Evolutionary conservation across 2,888 invertebrate species (phyloP).

Genomic region (Subacronicta megacephala): DNA sequence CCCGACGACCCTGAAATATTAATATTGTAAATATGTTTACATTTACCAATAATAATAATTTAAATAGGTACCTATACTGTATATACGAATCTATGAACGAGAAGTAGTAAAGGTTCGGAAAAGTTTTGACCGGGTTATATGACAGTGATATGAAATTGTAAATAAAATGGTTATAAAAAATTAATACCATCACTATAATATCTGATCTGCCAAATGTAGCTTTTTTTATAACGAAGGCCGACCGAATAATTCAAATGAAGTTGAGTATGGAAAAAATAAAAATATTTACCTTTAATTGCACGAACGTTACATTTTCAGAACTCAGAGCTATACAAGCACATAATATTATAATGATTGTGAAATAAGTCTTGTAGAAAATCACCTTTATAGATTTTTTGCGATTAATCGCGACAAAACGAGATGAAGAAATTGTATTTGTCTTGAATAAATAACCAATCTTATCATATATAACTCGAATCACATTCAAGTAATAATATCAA

Average conservation of each 20-base stretch:
- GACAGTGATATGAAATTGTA: no score
- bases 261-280: neutral
- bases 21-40: neutral
- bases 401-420: neutral
- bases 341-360: conserved; percentile 36
- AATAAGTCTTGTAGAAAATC: conserved; percentile 33
- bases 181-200: no score
- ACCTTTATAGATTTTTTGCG: conserved; percentile 23
- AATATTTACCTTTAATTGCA: conserved; percentile 4
- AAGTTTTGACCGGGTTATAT: no score
- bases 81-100: no score
- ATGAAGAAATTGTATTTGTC: neutral
- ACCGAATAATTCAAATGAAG: no score
- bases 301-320: conserved; percentile 12
- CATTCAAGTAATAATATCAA: no score
- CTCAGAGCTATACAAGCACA: conserved; percentile 13
- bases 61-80: no score
- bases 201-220: no score
- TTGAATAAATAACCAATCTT: neutral
- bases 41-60: no score
- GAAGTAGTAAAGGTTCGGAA: no score
- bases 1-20: conserved; percentile 7
- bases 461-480: neutral
- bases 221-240: no score
- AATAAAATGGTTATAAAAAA: no score